Base-by-base conservation (phyloP, 2,888 invertebrate genomes). In the Liodrosophila aerea region DNA sequence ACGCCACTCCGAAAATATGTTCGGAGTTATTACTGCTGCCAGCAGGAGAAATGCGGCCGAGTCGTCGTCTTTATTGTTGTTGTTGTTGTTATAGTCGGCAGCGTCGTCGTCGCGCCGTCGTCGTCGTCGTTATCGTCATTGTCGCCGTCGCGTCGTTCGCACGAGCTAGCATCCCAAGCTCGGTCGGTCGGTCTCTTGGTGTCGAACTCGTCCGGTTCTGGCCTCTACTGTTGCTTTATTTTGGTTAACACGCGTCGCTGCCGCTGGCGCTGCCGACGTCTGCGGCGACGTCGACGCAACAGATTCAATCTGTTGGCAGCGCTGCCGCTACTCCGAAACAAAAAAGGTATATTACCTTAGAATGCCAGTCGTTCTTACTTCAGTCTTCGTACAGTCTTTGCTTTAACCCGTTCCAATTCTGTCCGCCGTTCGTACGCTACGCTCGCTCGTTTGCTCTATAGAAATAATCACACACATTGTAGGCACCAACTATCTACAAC, bases 301-400 rank as follows among this genome's bases (percentile, higher is more conserved):
- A 78, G 78, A 76, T 78, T 73, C 76, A 75, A 72, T 75, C 73
- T 76, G 73, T 52, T 44, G 49, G 50, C 62, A 63, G 71, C 47
- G 64, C 72, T 69, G 68, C 64, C 75, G 75, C 22, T 77, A 89
- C 89, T 88, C 88, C 88, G 87, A 89, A 88, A 81, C 85, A 88
- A 88, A 86, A 88, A 88, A 88, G 88, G 90, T 90, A 90, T 89
- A 90, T 89, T 90, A 90, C 90, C 90, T 90, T 88, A 87, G 89
- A 88, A 90, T 89, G 84, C 83, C 88, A 89, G 87, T 87, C 87
- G 88, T 89, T 90, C 89, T 90, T 89, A 89, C 88, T 90, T 90
- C 90, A 90, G 90, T 90, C 90, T 90, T 90, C 90, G 90, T 90
- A 90, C 90, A 90, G 90, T 90, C 90, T 90, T 90, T 89, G 90